A percentile compares a stretch with the other conserved stretches of the same genome.
Conservation (phyloP, 2,113 vertebrate genomes). For the Carassius auratus region DNA sequence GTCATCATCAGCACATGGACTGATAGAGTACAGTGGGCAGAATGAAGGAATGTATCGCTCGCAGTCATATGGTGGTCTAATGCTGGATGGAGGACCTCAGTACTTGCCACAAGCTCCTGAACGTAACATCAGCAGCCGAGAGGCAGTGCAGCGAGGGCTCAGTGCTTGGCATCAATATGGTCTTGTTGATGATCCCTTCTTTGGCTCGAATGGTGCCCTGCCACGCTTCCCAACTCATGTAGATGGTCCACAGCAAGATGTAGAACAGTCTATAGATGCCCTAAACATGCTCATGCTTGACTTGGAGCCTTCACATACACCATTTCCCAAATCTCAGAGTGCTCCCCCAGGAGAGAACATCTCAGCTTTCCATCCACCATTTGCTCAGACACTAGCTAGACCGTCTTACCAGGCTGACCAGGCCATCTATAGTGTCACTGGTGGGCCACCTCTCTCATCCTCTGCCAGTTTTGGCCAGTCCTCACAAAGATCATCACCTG, state of each 20-base stretch:
- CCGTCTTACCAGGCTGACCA: constrained; percentile 78
- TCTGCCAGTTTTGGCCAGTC: constrained; percentile 55
- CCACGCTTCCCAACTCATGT: constrained; percentile 80
- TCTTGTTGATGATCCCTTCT: constrained; percentile 77
- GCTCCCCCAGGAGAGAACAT: constrained; percentile 78
- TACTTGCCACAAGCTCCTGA: constrained; percentile 78
- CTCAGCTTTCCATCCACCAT: constrained; percentile 77
- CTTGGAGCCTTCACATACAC: constrained; percentile 78
- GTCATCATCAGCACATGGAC: constrained; percentile 79
- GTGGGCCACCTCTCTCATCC: constrained; percentile 36
- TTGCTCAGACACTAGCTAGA: constrained; percentile 71
- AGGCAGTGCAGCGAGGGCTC: constrained; percentile 93
- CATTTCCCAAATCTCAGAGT: constrained; percentile 89
- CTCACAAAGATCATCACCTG: constrained; percentile 51
- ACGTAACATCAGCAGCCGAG: constrained; percentile 90
- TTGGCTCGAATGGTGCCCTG: constrained; percentile 80
- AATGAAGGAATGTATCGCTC: constrained; percentile 79
- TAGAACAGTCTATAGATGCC: constrained; percentile 91
- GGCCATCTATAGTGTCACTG: constrained; percentile 71
- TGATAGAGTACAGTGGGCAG: constrained; percentile 75
- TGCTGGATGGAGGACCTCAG: constrained; percentile 73
- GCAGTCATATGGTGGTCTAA: constrained; percentile 81
- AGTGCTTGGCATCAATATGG: constrained; percentile 90
- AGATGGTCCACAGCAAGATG: constrained; percentile 85
- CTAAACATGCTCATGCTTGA: constrained; percentile 96